Conservation (phyloP, 2,888 invertebrate genomes). For the Orgyia antiqua region DNA sequence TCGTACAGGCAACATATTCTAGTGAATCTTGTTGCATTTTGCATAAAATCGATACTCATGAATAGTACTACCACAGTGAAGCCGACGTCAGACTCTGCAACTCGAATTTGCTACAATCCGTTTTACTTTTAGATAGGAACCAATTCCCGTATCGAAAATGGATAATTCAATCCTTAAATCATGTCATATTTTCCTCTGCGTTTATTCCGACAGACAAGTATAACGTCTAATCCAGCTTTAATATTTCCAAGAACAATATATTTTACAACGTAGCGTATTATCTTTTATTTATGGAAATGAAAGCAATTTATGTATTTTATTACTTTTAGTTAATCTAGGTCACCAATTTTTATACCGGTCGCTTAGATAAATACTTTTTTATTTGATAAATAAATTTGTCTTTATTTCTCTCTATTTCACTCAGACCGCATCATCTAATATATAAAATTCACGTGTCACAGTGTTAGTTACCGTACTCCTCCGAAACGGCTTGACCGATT, state of each 20-base stretch:
- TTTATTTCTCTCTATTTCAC: too few relatives aligned
- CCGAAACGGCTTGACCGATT: too few relatives aligned
- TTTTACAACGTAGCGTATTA: too few relatives aligned
- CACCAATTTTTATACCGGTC: too few relatives aligned
- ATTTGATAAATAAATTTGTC: too few relatives aligned
- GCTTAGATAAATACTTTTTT: too few relatives aligned
- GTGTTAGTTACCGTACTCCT: too few relatives aligned
- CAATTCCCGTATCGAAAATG: conserved; percentile 33
- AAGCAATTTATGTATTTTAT: too few relatives aligned
- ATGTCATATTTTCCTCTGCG: conserved; percentile 11
- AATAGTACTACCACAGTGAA: conserved; percentile 54
- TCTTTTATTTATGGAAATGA: too few relatives aligned
- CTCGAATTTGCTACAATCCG: conserved; percentile 53
- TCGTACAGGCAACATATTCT: conserved; percentile 52
- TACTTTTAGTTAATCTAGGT: too few relatives aligned
- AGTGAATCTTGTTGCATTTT: conserved; percentile 77
- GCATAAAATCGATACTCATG: conserved; percentile 78
- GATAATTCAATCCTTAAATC: conserved; percentile 42
- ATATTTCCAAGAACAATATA: conserved; percentile 5
- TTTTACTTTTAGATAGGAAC: conserved; percentile 56
- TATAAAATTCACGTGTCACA: too few relatives aligned
- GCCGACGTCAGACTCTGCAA: conserved; percentile 55
- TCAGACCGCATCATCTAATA: too few relatives aligned
- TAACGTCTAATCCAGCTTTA: conserved; percentile 1
- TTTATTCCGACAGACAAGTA: conserved; percentile 4